Percentiles rank a stretch among this genome's conserved stretches.
Evolutionary conservation across 2,888 invertebrate species (phyloP).

Genomic region (Hemicrepidius hirtus): DNA sequence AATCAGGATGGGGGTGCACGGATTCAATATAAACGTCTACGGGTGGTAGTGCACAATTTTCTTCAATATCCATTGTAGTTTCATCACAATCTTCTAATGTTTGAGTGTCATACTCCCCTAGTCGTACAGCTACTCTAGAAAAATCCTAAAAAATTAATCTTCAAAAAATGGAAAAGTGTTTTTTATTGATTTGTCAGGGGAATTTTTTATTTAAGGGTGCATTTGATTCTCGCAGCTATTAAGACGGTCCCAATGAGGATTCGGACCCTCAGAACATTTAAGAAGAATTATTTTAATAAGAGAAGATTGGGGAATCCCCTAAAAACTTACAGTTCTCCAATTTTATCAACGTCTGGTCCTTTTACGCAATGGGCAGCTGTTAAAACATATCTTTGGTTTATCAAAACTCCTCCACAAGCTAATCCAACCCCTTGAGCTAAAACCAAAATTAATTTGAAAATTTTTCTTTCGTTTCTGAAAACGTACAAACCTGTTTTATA

Average conservation of each 20-base stretch:
- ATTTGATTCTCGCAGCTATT: no score
- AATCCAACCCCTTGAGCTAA: slow-evolving; percentile 54
- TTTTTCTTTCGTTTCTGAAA: background rate
- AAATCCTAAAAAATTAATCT: background rate
- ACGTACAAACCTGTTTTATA: slow-evolving; percentile 35
- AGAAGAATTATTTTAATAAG: no score
- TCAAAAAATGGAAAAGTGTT: no score
- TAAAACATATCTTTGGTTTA: slow-evolving; percentile 65
- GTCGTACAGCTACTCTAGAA: slow-evolving; percentile 74
- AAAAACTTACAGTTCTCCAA: slow-evolving; percentile 61
- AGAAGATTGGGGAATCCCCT: no score
- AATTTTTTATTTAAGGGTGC: no score
- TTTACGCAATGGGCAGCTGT: slow-evolving; percentile 70
- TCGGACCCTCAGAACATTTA: no score
- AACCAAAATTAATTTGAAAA: slow-evolving; percentile 16
- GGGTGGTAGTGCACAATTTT: slow-evolving; percentile 61
- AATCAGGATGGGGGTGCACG: slow-evolving; percentile 61
- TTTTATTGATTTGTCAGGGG: no score
- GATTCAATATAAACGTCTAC: slow-evolving; percentile 64
- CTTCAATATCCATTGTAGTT: slow-evolving; percentile 54
- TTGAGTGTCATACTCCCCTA: slow-evolving; percentile 81
- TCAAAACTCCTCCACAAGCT: slow-evolving; percentile 67
- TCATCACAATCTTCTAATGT: slow-evolving; percentile 77
- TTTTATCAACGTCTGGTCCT: slow-evolving; percentile 41
- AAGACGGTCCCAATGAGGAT: no score